Evolutionary conservation across 2,797 vertebrate species (phyloP).

Genomic region (Malacoraja senta): DNA sequence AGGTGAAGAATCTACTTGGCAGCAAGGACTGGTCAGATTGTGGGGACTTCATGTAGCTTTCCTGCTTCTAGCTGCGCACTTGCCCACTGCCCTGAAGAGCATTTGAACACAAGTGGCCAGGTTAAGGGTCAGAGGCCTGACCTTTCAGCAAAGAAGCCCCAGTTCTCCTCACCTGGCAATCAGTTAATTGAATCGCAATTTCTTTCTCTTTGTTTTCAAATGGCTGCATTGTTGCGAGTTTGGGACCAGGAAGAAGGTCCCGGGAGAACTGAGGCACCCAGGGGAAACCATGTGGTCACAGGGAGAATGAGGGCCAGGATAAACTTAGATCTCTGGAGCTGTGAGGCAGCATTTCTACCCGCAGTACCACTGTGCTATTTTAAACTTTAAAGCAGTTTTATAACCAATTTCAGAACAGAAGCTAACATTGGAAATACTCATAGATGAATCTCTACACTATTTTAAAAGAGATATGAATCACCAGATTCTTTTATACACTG

Average conservation of each 20-base stretch:
- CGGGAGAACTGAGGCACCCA: too few species aligned
- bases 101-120: background rate
- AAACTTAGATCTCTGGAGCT: too few species aligned
- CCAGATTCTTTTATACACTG: background rate
- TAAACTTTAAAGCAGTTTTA: background rate
- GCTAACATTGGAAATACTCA: background rate
- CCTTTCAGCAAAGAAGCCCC: background rate
- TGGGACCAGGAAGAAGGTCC: too few species aligned
- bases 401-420: background rate
- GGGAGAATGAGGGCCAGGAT: too few species aligned
- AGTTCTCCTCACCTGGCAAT: background rate
- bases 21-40: background rate
- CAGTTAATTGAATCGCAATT: background rate
- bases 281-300: too few species aligned
- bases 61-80: background rate
- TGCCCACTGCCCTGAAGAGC: background rate
- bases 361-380: background rate
- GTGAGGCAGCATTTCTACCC: too few species aligned
- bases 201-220: background rate
- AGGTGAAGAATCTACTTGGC: too few species aligned
- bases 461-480: background rate
- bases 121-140: background rate
- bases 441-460: background rate
- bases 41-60: background rate
- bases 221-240: too few species aligned